These are phyloP conservation scores for Adelphocoris suturalis DNA, from an alignment of 2,888 invertebrate genomes.

Conservation along the genomic window DNA sequence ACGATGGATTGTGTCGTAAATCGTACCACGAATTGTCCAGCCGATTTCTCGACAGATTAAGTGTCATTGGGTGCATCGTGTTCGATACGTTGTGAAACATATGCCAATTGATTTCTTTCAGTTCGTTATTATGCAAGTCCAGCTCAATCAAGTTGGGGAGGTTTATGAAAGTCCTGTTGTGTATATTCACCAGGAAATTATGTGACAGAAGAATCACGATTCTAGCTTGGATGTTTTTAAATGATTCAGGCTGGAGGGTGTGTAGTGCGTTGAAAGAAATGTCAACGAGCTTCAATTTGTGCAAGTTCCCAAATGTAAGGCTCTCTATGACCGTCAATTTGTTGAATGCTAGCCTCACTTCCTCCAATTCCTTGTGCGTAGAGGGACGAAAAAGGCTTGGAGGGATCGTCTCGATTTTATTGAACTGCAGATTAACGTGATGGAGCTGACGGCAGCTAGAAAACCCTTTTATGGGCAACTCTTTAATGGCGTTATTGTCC, in stretches of 20 bases:
- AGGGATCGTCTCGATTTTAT: conserved; percentile 87
- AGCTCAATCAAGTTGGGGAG: conserved; percentile 88
- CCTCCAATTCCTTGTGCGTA: conserved; percentile 87
- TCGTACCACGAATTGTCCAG: conserved; percentile 79
- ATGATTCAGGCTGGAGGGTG: conserved; percentile 85
- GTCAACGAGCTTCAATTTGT: conserved; percentile 87
- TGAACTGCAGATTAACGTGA: conserved; percentile 92
- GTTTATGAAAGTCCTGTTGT: conserved; percentile 86
- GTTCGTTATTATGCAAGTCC: conserved; percentile 89
- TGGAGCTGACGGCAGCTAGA: conserved; percentile 85
- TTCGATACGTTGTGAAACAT: conserved; percentile 86
- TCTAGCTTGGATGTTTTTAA: conserved; percentile 88
- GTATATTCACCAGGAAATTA: conserved; percentile 88
- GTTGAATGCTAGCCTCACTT: conserved; percentile 91
- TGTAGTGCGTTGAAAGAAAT: conserved; percentile 88
- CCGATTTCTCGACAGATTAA: conserved; percentile 88
- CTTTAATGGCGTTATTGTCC: conserved; percentile 92
- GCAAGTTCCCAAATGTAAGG: conserved; percentile 86
- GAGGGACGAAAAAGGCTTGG: conserved; percentile 85
- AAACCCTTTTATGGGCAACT: conserved; percentile 85
- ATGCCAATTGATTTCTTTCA: conserved; percentile 85
- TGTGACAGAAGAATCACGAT: conserved; percentile 90
- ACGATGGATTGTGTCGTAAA: conserved; percentile 29
- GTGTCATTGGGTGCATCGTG: conserved; percentile 83
- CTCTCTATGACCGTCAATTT: conserved; percentile 84